phyloP scores from a whole-genome alignment of 1,140 invertebrate genomes.

The Kradibia gibbosae region DNA sequence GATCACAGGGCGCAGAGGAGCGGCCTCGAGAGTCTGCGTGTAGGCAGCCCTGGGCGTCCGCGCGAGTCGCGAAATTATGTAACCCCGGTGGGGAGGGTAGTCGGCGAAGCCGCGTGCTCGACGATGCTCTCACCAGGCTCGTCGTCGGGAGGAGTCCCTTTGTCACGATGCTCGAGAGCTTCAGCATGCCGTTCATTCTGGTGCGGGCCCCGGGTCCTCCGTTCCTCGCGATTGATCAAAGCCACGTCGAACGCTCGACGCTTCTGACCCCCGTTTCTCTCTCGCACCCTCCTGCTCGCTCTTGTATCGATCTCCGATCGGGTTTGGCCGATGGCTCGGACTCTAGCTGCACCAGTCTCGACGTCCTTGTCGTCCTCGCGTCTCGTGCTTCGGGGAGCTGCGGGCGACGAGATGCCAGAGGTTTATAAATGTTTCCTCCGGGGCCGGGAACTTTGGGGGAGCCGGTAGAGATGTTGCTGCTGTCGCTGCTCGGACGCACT shows the following conservation, averaged over 20 bases:
- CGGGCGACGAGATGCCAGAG: too few relatives aligned
- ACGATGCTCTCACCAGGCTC: slow-evolving; percentile 58
- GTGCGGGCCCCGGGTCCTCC: not conserved
- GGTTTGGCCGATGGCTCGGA: too few relatives aligned
- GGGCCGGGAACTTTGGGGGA: too few relatives aligned
- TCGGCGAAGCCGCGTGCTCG: not conserved
- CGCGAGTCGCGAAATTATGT: not conserved
- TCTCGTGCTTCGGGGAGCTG: too few relatives aligned
- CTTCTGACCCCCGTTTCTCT: too few relatives aligned
- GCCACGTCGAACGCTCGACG: not conserved
- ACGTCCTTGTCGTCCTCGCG: too few relatives aligned
- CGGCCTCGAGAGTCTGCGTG: too few relatives aligned
- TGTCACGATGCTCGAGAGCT: slow-evolving; percentile 61
- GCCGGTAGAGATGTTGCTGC: too few relatives aligned
- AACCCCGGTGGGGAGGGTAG: not conserved
- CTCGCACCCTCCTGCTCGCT: not conserved
- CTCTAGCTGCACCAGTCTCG: too few relatives aligned
- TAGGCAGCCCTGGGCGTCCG: not conserved
- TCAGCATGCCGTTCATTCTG: slow-evolving; percentile 64
- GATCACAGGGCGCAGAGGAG: too few relatives aligned
- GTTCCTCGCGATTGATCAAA: too few relatives aligned
- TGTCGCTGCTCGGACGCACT: not conserved
- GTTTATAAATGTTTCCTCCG: too few relatives aligned
- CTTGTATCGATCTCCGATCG: not conserved
- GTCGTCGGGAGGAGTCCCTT: slow-evolving; percentile 54